A percentile compares a stretch with the other conserved stretches of the same genome.
Evolutionary conservation across 2,113 vertebrate species (phyloP).

Genomic region (Pachycephala philippinensis): DNA sequence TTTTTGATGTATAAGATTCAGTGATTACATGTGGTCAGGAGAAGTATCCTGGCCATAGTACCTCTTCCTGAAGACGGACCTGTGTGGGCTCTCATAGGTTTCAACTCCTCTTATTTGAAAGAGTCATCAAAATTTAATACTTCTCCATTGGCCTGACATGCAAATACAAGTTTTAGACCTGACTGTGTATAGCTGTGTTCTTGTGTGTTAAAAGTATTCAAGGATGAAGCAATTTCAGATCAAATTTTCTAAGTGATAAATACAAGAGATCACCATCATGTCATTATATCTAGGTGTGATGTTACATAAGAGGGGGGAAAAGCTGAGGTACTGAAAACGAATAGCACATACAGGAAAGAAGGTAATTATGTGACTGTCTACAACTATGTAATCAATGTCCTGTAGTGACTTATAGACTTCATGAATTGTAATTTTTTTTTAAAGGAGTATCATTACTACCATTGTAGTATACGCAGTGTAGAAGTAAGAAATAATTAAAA

Average conservation of each 20-base stretch:
- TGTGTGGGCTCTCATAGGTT: not conserved
- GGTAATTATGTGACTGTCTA: not conserved
- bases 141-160: not conserved
- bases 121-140: not conserved
- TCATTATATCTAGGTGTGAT: not conserved
- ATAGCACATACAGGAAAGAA: not conserved
- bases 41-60: not conserved
- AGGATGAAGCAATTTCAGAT: not conserved
- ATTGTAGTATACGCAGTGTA: not conserved
- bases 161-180: not conserved
- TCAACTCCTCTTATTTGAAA: not conserved
- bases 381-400: not conserved
- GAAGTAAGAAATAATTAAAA: not conserved
- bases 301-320: not conserved
- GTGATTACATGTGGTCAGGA: rapidly evolving
- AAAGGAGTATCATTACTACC: not conserved
- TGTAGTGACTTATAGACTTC: not conserved
- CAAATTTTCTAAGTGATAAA: not conserved
- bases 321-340: not conserved
- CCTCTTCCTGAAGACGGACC: not conserved
- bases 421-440: not conserved
- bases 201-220: not conserved
- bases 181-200: not conserved
- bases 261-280: not conserved
- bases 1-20: not conserved